phyloP scores from a whole-genome alignment of 2,888 invertebrate genomes.

The Lamellibrachia satsuma region DNA sequence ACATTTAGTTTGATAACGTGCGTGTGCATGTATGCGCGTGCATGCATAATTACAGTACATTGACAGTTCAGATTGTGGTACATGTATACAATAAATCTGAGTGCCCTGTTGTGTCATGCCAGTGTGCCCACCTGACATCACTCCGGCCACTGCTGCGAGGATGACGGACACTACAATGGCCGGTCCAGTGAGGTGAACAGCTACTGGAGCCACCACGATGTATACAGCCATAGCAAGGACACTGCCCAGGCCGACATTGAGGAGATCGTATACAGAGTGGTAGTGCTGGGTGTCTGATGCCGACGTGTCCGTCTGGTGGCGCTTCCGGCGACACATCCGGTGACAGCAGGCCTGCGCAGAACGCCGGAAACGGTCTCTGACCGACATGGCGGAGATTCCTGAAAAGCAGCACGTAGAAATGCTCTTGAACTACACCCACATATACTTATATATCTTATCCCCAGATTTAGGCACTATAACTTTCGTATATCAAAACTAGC shows the following conservation, averaged over 20 bases:
- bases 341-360: not conserved
- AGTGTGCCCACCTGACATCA: conserved; percentile 9
- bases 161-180: not conserved
- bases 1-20: no score
- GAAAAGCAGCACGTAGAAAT: not conserved
- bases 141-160: not conserved
- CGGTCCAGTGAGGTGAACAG: conserved; percentile 10
- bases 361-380: not conserved
- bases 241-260: conserved; percentile 10
- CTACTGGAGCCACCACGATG: not conserved
- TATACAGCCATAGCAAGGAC: conserved; percentile 17
- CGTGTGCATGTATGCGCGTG: not conserved
- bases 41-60: not conserved
- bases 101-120: not conserved
- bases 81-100: not conserved
- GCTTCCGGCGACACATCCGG: not conserved
- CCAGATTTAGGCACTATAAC: not conserved
- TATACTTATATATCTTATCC: not conserved
- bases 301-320: not conserved
- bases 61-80: not conserved
- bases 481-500: not conserved
- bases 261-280: not conserved
- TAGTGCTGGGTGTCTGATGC: not conserved
- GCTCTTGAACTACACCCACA: not conserved
- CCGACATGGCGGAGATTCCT: not conserved